phyloP scores from a whole-genome alignment of 2,888 invertebrate species.

The Rhorus exstirpatorius region DNA sequence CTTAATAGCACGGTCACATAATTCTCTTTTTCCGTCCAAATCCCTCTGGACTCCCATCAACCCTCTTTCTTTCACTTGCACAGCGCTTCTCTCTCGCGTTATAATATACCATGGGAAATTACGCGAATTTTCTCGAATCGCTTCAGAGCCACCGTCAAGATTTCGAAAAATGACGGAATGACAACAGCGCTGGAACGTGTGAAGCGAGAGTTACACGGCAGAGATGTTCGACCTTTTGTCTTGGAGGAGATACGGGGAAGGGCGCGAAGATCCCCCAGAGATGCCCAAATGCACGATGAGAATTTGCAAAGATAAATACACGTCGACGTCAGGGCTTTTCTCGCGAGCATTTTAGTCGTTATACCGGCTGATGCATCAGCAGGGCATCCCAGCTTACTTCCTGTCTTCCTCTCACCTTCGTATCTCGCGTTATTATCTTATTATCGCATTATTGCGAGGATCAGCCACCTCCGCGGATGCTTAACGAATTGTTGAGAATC shows the following conservation, averaged over 20 bases:
- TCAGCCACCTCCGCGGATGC: no score
- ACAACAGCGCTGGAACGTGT: not conserved
- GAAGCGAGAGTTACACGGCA: not conserved
- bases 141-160: conserved; percentile 1
- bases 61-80: not conserved
- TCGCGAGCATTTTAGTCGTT: not conserved
- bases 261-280: not conserved
- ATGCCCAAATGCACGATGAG: not conserved
- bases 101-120: conserved; percentile 46
- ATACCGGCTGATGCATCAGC: not conserved
- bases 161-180: conserved; percentile 14
- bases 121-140: conserved; percentile 51
- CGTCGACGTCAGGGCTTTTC: not conserved
- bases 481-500: no score
- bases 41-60: not conserved
- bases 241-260: not conserved
- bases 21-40: not conserved
- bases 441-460: no score
- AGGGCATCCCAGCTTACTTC: not conserved
- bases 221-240: not conserved
- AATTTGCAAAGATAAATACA: conserved; percentile 3
- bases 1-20: conserved; percentile 58
- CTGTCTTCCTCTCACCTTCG: not conserved
- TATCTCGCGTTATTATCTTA: no score
- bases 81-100: conserved; percentile 2